Conservation (phyloP, 2,113 vertebrate genomes). For the Aramus guarauna region DNA sequence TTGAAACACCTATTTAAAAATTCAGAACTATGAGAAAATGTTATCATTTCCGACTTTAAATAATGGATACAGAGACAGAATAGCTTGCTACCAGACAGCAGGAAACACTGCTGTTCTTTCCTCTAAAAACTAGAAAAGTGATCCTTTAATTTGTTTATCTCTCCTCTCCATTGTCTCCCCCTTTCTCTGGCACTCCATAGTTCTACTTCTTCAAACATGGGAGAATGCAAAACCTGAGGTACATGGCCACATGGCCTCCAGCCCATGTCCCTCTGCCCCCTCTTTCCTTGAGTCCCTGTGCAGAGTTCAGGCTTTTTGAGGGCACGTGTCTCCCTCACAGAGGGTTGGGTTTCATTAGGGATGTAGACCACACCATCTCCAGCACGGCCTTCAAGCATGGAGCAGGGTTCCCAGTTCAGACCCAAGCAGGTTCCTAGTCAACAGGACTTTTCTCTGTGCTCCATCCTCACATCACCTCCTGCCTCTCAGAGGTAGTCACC, state of each 20-base stretch:
- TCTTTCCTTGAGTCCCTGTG: background rate
- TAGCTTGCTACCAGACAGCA: background rate
- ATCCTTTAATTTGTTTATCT: background rate
- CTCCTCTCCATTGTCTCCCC: background rate
- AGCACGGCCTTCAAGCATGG: background rate
- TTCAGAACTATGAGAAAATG: background rate
- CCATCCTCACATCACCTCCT: background rate
- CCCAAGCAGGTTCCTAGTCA: background rate
- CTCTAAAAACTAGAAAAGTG: background rate
- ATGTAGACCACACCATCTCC: background rate
- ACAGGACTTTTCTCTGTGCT: background rate
- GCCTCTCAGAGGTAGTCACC: background rate
- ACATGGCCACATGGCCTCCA: background rate
- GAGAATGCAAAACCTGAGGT: background rate
- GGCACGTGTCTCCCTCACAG: fast-evolving
- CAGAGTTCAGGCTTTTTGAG: background rate
- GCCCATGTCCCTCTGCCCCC: background rate
- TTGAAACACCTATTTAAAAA: background rate
- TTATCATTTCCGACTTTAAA: background rate
- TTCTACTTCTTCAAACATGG: background rate
- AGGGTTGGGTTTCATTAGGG: fast-evolving
- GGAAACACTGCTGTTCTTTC: background rate
- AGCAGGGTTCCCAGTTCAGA: background rate
- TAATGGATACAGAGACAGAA: background rate
- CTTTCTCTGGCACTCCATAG: background rate